These are phyloP conservation scores for Ictidomys tridecemlineatus DNA, from an alignment of 2,113 vertebrate species.

Conservation along the genomic window DNA sequence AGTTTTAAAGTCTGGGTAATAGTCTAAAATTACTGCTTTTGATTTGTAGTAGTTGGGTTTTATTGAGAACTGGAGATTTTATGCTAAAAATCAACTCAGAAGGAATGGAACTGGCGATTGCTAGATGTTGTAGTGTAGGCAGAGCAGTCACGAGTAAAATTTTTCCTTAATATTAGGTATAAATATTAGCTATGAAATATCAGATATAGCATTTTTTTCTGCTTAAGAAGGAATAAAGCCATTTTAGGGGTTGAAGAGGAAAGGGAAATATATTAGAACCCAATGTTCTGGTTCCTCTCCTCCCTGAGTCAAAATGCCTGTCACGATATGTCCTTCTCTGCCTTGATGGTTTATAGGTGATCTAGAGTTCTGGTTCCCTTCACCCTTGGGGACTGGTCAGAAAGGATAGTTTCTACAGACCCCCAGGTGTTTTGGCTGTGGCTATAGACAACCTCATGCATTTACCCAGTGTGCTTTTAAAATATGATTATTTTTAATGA, in stretches of 20 bases:
- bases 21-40: constrained; percentile 36
- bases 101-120: neutral
- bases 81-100: neutral
- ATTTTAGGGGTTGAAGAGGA: neutral
- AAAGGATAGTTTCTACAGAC: neutral
- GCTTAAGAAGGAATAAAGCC: neutral
- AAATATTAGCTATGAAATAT: neutral
- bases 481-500: neutral
- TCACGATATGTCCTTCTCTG: neutral
- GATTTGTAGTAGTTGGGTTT: constrained; percentile 30
- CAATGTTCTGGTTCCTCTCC: neutral
- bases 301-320: neutral
- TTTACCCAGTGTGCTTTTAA: neutral
- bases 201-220: neutral
- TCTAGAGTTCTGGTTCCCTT: neutral
- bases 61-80: neutral
- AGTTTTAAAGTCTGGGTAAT: neutral
- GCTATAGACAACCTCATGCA: neutral
- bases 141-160: neutral
- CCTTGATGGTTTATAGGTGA: neutral
- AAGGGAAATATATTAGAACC: neutral
- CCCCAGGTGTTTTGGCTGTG: neutral
- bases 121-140: neutral
- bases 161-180: neutral
- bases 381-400: neutral